A percentile compares a stretch with the other conserved stretches of the same genome.
Evolutionary conservation across 2,797 vertebrate genomes (phyloP).

Genomic region (Pteronotus mesoamericanus): DNA sequence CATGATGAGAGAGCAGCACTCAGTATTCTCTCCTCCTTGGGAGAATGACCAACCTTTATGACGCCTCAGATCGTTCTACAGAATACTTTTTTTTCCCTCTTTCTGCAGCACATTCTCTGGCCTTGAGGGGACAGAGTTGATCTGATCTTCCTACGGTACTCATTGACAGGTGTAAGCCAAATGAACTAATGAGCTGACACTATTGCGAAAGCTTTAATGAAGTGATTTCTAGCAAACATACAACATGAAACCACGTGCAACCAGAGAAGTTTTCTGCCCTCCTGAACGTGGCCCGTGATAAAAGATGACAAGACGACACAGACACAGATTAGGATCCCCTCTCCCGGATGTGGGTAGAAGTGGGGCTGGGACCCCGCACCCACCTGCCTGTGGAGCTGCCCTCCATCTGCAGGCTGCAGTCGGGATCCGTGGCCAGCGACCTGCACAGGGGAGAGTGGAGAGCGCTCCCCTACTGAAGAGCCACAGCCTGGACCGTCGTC

Average conservation of each 20-base stretch:
- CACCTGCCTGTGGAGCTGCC: constrained; percentile 93
- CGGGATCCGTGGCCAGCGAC: constrained; percentile 77
- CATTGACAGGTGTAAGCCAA: background rate
- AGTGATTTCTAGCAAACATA: background rate
- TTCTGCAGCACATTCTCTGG: background rate
- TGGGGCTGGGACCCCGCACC: background rate
- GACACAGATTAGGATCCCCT: background rate
- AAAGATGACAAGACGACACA: background rate
- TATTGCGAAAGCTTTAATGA: background rate
- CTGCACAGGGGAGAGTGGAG: constrained; percentile 79
- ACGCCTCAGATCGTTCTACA: background rate
- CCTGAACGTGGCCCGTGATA: background rate
- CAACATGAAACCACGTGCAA: background rate
- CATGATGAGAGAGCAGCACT: fast-evolving
- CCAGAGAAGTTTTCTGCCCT: background rate
- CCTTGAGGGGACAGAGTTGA: background rate
- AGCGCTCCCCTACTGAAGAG: constrained; percentile 81
- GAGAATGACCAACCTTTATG: background rate
- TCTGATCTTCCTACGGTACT: background rate
- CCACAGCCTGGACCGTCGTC: constrained; percentile 82
- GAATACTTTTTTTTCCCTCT: background rate
- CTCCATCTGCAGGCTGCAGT: constrained; percentile 85
- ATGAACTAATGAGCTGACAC: background rate
- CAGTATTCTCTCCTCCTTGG: background rate
- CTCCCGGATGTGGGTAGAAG: background rate